A percentile compares a stretch with the other conserved stretches of the same genome.
phyloP scores from a whole-genome alignment of 2,888 invertebrate genomes.

The Nomada hirtipes region DNA sequence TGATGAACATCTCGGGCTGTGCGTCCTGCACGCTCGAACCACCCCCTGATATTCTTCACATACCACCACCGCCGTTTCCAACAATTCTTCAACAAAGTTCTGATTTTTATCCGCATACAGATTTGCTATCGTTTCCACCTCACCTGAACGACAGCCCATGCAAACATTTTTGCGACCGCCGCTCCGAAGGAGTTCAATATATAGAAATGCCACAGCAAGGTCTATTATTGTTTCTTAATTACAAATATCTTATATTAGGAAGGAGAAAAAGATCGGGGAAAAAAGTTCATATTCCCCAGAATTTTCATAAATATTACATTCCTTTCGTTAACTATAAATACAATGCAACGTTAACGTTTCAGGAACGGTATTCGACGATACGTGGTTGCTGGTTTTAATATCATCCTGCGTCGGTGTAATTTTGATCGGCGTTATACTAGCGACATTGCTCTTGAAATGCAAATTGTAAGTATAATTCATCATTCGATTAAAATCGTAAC shows the following conservation, averaged over 20 bases:
- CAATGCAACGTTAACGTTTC: conserved; percentile 68
- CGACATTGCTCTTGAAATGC: conserved; percentile 92
- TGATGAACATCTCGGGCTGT: conserved; percentile 80
- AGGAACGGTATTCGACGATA: conserved; percentile 89
- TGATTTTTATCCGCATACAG: conserved; percentile 77
- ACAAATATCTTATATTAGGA: background rate
- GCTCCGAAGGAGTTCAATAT: conserved; percentile 88
- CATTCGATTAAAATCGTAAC: background rate
- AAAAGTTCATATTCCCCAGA: too few species aligned
- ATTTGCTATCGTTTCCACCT: conserved; percentile 74
- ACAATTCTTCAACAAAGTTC: conserved; percentile 87
- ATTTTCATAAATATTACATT: background rate
- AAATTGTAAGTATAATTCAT: conserved; percentile 89
- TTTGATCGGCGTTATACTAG: conserved; percentile 91
- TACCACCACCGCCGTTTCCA: conserved; percentile 94
- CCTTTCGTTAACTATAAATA: background rate
- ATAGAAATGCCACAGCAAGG: conserved; percentile 93
- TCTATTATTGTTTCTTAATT: conserved; percentile 72
- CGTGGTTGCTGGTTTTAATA: conserved; percentile 92
- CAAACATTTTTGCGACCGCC: conserved; percentile 83
- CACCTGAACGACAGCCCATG: conserved; percentile 81
- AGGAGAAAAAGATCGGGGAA: too few species aligned
- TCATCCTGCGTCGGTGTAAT: conserved; percentile 93
- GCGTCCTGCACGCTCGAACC: conserved; percentile 87
- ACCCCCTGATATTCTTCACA: conserved; percentile 92